These are phyloP conservation scores for Cepphus grylle DNA, from an alignment of 2,113 vertebrate species.

Conservation along the genomic window DNA sequence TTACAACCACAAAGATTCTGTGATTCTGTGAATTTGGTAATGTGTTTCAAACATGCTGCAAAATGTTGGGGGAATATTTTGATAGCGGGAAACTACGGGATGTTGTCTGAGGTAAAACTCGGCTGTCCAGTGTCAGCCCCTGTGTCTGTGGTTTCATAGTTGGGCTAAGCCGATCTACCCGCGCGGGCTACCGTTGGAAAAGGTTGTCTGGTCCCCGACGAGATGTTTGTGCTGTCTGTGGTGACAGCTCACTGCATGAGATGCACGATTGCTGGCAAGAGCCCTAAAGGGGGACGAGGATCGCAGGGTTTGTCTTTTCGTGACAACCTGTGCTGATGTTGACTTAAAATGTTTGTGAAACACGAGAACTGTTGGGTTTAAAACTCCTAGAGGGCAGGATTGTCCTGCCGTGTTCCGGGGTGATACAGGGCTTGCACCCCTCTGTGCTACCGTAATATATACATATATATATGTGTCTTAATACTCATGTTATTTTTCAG, in stretches of 20 bases:
- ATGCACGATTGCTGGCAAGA: neutral
- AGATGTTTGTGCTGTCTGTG: neutral
- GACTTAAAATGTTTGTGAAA: neutral
- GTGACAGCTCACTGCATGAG: neutral
- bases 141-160: neutral
- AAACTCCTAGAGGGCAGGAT: neutral
- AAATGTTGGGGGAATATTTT: neutral
- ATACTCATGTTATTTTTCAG: neutral
- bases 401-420: neutral
- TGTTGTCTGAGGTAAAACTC: neutral
- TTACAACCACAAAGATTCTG: too few species aligned
- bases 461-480: accelerated
- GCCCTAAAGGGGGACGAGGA: neutral
- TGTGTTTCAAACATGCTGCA: neutral
- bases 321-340: neutral
- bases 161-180: neutral
- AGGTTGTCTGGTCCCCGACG: neutral
- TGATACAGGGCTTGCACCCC: neutral
- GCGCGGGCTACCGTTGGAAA: neutral
- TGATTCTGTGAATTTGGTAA: too few species aligned
- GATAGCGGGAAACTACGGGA: neutral
- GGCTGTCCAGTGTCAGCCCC: neutral
- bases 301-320: neutral
- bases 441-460: accelerated
- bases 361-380: neutral